A percentile compares a stretch with the other conserved stretches of the same genome.
Conservation (phyloP, 2,797 vertebrate species). For the Acanthurus leucopareius region DNA sequence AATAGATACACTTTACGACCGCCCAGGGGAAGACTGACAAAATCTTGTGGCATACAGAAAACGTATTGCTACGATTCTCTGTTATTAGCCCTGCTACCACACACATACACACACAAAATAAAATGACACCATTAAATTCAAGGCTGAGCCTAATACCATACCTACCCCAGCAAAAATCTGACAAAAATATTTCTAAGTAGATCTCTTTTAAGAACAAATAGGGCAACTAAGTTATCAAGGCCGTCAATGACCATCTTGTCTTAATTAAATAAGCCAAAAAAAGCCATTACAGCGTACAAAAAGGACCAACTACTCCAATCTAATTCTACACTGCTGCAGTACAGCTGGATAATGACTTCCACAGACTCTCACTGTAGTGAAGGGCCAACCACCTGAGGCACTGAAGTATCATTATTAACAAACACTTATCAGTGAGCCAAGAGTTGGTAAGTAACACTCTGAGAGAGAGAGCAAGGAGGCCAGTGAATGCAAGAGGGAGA, state of each 20-base stretch:
- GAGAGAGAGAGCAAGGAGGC: slow-evolving; percentile 11
- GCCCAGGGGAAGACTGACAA: slow-evolving; percentile 51
- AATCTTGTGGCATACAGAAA: slow-evolving; percentile 26
- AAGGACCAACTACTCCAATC: not conserved
- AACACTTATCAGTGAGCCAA: slow-evolving; percentile 35
- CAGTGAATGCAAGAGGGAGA: slow-evolving; percentile 41
- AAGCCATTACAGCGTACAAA: slow-evolving; percentile 8
- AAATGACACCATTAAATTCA: slow-evolving; percentile 2
- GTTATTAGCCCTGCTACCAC: slow-evolving; percentile 19
- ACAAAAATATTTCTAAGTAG: not conserved
- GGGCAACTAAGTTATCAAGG: not conserved
- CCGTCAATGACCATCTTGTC: not conserved
- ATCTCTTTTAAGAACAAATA: slow-evolving; percentile 5
- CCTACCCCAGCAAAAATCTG: too few relatives aligned
- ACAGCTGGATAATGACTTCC: slow-evolving; percentile 56
- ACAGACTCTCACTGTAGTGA: slow-evolving; percentile 28
- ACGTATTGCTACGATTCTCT: slow-evolving; percentile 26
- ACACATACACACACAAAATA: slow-evolving; percentile 17
- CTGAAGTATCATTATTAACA: slow-evolving; percentile 45
- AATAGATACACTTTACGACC: slow-evolving; percentile 64
- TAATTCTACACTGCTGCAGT: slow-evolving; percentile 4
- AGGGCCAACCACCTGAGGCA: slow-evolving; percentile 52
- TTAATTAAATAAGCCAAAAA: slow-evolving; percentile 35
- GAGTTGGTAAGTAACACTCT: slow-evolving; percentile 40
- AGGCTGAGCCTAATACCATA: not conserved